These are phyloP conservation scores for Stramonita haemastoma DNA, from an alignment of 2,888 invertebrate genomes.

Conservation along the genomic window DNA sequence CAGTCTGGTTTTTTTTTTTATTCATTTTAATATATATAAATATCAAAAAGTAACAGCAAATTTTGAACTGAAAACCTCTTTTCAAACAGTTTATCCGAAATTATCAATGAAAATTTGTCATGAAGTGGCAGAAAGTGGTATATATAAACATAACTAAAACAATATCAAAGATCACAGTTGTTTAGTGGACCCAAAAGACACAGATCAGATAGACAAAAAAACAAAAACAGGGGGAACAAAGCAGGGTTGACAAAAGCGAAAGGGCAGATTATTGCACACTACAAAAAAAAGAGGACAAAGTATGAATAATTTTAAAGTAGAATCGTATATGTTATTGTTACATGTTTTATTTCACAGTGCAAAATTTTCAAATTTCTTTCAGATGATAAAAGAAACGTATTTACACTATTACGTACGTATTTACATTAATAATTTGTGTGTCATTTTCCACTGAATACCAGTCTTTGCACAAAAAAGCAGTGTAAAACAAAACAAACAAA, in stretches of 20 bases:
- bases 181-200: conserved; percentile 14
- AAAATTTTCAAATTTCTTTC: no score
- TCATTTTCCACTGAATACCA: neutral
- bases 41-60: no score
- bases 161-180: conserved; percentile 15
- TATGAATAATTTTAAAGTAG: neutral
- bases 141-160: no score
- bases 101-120: no score
- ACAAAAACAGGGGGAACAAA: neutral
- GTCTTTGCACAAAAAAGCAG: neutral
- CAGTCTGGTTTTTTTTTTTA: no score
- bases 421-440: neutral
- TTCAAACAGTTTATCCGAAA: no score
- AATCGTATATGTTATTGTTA: no score
- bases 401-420: neutral
- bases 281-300: neutral
- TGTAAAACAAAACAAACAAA: neutral
- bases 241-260: neutral
- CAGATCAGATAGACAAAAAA: neutral
- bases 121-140: no score
- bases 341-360: no score
- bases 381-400: neutral
- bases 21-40: no score
- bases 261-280: conserved; percentile 4
- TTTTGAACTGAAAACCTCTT: no score